Conservation (phyloP, 2,797 vertebrate species). For the Thunnus albacares region DNA sequence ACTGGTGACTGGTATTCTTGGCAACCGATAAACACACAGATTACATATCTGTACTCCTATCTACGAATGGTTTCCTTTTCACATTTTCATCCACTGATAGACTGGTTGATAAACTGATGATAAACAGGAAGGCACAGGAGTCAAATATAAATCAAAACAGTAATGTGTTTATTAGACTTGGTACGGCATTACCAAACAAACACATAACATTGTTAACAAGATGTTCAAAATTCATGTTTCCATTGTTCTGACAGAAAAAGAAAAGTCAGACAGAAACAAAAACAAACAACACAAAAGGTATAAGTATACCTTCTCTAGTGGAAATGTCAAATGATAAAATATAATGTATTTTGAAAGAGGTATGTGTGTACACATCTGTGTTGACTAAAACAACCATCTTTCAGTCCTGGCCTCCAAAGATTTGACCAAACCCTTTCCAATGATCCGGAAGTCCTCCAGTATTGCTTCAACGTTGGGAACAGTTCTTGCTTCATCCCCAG, state of each 20-base stretch:
- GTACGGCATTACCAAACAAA: constrained; percentile 30
- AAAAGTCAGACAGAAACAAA: constrained; percentile 1
- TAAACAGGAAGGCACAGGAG: background rate
- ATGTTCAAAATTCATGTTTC: constrained; percentile 5
- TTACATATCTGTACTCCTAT: too few relatives aligned
- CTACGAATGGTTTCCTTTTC: background rate
- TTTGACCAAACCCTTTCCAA: constrained; percentile 93
- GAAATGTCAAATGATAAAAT: background rate
- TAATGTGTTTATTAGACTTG: constrained; percentile 58
- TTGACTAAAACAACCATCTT: constrained; percentile 90
- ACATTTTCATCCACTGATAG: background rate
- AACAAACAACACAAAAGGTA: background rate
- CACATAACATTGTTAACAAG: constrained; percentile 11
- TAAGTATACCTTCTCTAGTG: background rate
- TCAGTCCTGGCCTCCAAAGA: constrained; percentile 91
- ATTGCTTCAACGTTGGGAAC: constrained; percentile 95
- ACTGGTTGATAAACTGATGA: background rate
- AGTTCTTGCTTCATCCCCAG: constrained; percentile 76
- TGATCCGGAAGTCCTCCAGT: constrained; percentile 91
- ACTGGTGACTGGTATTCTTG: too few relatives aligned
- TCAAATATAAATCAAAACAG: constrained; percentile 24
- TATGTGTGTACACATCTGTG: background rate
- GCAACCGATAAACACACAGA: too few relatives aligned
- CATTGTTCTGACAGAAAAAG: background rate
- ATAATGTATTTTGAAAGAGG: background rate